Evolutionary conservation across 2,797 vertebrate genomes (phyloP).

Genomic region (Botia almorhae): DNA sequence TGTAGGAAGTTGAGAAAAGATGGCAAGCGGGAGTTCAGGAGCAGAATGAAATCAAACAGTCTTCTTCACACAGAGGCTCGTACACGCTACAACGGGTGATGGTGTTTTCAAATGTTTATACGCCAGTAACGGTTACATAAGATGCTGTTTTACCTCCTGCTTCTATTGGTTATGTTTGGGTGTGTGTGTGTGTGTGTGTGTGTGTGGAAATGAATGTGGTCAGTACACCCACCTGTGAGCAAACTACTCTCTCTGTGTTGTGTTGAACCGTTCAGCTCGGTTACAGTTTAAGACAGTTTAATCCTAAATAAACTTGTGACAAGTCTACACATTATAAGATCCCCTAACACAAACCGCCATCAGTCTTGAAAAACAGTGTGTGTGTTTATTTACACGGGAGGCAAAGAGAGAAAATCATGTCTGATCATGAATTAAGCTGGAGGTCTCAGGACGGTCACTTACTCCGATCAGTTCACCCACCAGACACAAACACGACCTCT

Average conservation of each 20-base stretch:
- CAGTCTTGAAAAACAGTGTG: neutral
- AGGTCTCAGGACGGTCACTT: conserved; percentile 46
- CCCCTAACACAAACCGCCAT: neutral
- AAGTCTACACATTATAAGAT: conserved; percentile 22
- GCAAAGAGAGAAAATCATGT: conserved; percentile 3
- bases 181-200: neutral
- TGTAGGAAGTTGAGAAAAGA: conserved; percentile 28
- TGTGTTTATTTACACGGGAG: neutral
- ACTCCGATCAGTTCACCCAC: conserved; percentile 39
- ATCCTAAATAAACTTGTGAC: neutral
- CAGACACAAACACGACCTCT: conserved; percentile 44
- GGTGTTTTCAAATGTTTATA: neutral
- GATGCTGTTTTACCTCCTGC: neutral
- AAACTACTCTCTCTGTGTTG: neutral
- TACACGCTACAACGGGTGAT: neutral
- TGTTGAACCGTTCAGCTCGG: neutral
- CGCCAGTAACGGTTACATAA: conserved; percentile 6
- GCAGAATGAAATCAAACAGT: too few relatives aligned
- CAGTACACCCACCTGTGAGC: neutral
- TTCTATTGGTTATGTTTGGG: neutral
- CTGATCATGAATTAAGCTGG: conserved; percentile 43
- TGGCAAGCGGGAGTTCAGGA: conserved; percentile 15
- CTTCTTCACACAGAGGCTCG: neutral
- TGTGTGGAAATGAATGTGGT: neutral
- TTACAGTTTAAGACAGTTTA: neutral